Base-by-base conservation (phyloP, 2,113 vertebrate species). In the Blennius ocellaris region DNA sequence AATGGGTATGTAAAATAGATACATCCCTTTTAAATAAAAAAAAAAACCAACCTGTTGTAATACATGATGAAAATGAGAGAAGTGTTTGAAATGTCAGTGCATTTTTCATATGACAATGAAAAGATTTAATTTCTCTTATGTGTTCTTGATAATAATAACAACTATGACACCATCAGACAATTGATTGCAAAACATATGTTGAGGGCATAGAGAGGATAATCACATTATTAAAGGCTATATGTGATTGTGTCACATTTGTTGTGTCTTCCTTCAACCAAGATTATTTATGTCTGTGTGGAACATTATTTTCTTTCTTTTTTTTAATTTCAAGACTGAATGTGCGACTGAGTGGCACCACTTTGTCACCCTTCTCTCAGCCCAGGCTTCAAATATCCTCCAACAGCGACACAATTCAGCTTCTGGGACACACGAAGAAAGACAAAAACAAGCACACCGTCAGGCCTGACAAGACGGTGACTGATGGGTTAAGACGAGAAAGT, bases 281-380 rank as follows among this genome's bases (percentile, higher is more conserved):
- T 0, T 5, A 43, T 49, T 17, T 66, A 30, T 30, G 2, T 30
- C 10, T 47, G n/a, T 3, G 5, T 62, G 62, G 65, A 53, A 65
- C 21, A 50, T 55, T 73, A 77, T 65, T 50, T 62, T 21, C 64
- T 75, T 87, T 72, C 66, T 50, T 50, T 69, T 78, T 82, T 69
- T 57, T 30, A 2, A 30, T 30, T 30, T 30, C 21, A 30, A 74
- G 56, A 45, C 44, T 60, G 48, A 11, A 52, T 50, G 54, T 48
- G n/a, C 66, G 52, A 16, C 40, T 49, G 39, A 5, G 57, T 73
- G 70, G 60, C 59, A 53, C 44, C 16, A 17, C 37, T 47, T 44
- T 52, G 11, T 73, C 63, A 48, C 41, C 14, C 50, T 50, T 8
- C 21, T 57, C 21, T 30, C 21, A 30, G 21, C 21, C 4, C 21